These are phyloP conservation scores for Decapterus maruadsi DNA, from an alignment of 2,797 vertebrate species.

Conservation along the genomic window DNA sequence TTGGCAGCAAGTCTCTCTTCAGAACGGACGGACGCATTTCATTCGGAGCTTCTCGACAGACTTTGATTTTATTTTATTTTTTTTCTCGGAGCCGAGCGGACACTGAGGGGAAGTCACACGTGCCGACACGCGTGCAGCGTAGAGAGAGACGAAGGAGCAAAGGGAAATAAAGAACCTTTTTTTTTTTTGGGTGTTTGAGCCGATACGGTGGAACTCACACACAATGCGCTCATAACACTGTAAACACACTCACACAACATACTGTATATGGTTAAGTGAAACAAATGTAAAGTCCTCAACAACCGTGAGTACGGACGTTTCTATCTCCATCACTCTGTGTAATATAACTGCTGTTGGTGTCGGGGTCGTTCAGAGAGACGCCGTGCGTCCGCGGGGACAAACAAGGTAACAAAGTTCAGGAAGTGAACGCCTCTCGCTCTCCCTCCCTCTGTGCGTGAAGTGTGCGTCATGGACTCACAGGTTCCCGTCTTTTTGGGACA, in stretches of 20 bases:
- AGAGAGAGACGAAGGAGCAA: slow-evolving; percentile 6
- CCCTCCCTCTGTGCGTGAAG: slow-evolving; percentile 46
- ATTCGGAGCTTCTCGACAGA: slow-evolving; percentile 45
- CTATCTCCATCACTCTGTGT: slow-evolving; percentile 72
- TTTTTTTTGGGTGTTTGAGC: slow-evolving; percentile 48
- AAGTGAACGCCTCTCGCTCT: slow-evolving; percentile 36
- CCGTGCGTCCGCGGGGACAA: slow-evolving; percentile 43
- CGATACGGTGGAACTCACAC: slow-evolving; percentile 62
- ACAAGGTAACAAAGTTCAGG: slow-evolving; percentile 11
- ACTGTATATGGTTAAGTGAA: slow-evolving; percentile 66
- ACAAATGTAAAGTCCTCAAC: slow-evolving; percentile 58
- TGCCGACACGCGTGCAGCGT: slow-evolving; percentile 33
- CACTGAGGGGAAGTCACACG: slow-evolving; percentile 9
- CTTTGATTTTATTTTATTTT: slow-evolving; percentile 22
- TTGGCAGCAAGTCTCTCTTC: slow-evolving; percentile 48
- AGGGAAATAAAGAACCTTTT: slow-evolving; percentile 36
- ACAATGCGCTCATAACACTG: slow-evolving; percentile 61
- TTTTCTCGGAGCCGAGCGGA: slow-evolving; percentile 6
- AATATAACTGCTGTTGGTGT: slow-evolving; percentile 67
- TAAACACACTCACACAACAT: slow-evolving; percentile 63
- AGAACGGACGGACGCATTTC: slow-evolving; percentile 21
- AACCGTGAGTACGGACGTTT: slow-evolving; percentile 61
- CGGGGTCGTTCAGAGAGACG: slow-evolving; percentile 51
- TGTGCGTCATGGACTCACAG: slow-evolving; percentile 60
- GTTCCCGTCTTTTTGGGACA: slow-evolving; percentile 50